Evolutionary conservation across 1,140 invertebrate species (phyloP), one percentile per base, ranked within the genome.

Genomic region (Drosophila chauvacae): DNA sequence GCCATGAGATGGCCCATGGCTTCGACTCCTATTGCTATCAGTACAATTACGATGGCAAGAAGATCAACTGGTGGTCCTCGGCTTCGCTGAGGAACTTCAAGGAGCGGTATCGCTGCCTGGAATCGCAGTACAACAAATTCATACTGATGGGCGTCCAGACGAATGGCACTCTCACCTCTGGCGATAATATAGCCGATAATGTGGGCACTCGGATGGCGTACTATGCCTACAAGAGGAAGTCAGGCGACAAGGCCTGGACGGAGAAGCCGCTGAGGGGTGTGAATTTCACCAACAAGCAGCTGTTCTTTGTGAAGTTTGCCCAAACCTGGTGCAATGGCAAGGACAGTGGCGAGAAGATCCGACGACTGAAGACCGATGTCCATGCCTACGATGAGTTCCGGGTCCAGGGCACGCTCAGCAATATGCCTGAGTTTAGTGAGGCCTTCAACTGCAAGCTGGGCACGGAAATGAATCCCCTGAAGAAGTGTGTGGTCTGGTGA

Each of bases 181-280:
- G 94, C 6, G 97, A 98, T 92, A 98, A 98, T 92, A 96, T 98
- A 58, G 97, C 97, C 0, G 97, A 98, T 90, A 98, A 98, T 91
- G 97, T 97, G 4, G 95, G 97, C 10, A 81, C 98, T 1, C 95
- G 96, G 72, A 96, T 97, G 91, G 96, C 97, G 0, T 95, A 96
- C 61, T 92, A 94, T 30, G 97, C 94, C 0, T 94, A 94, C 59
- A 85, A 93, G 23, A 81, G 93, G 47, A 93, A 92, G 87, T 74
- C 93, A 0, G 74, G 92, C 1, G 77, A 92, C 30, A 88, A 93
- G 61, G 93, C 92, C n/a, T 91, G 88, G 55, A 57, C 74, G 7
- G 92, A 93, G 42, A 93, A 93, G 50, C 94, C 93, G 0, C 77
- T 95, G 7, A 94, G 94, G 0, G 94, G 94, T 4, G 72, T 95